A percentile compares a stretch with the other conserved stretches of the same genome.
Conservation (phyloP, 1,140 invertebrate genomes). For the Venustaconcha ellipsiformis region DNA sequence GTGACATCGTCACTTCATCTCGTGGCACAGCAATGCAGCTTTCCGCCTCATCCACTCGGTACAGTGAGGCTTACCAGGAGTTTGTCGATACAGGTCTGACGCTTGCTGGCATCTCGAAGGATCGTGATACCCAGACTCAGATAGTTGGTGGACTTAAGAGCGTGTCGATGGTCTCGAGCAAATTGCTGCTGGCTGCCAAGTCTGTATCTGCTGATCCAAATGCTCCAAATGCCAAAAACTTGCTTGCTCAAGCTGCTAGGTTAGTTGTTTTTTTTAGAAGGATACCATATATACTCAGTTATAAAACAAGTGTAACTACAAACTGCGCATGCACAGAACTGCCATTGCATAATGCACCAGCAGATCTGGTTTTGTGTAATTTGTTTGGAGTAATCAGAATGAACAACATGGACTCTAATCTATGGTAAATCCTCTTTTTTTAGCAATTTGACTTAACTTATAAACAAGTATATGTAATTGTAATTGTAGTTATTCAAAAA, state of each 20-base stretch:
- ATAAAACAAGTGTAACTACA: too few relatives aligned
- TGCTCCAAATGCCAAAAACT: slow-evolving; percentile 91
- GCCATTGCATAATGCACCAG: too few relatives aligned
- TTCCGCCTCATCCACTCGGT: slow-evolving; percentile 80
- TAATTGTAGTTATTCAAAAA: too few relatives aligned
- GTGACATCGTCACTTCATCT: slow-evolving; percentile 80
- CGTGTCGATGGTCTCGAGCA: slow-evolving; percentile 88
- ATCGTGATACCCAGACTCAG: slow-evolving; percentile 61
- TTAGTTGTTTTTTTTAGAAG: slow-evolving; percentile 36
- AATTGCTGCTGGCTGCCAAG: slow-evolving; percentile 88
- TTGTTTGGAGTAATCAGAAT: too few relatives aligned
- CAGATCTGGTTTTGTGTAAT: too few relatives aligned
- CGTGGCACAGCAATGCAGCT: slow-evolving; percentile 77
- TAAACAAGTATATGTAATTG: too few relatives aligned
- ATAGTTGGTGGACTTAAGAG: slow-evolving; percentile 90
- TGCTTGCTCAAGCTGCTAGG: slow-evolving; percentile 86
- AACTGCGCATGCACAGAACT: too few relatives aligned
- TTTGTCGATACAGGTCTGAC: slow-evolving; percentile 69
- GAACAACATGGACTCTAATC: too few relatives aligned
- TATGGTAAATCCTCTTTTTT: too few relatives aligned
- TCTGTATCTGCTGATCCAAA: slow-evolving; percentile 88
- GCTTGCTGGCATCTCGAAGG: slow-evolving; percentile 53
- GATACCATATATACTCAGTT: too few relatives aligned
- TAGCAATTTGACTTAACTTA: too few relatives aligned
- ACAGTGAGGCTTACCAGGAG: slow-evolving; percentile 82